phyloP scores from a whole-genome alignment of 2,113 vertebrate genomes.

The Mustela nigripes region DNA sequence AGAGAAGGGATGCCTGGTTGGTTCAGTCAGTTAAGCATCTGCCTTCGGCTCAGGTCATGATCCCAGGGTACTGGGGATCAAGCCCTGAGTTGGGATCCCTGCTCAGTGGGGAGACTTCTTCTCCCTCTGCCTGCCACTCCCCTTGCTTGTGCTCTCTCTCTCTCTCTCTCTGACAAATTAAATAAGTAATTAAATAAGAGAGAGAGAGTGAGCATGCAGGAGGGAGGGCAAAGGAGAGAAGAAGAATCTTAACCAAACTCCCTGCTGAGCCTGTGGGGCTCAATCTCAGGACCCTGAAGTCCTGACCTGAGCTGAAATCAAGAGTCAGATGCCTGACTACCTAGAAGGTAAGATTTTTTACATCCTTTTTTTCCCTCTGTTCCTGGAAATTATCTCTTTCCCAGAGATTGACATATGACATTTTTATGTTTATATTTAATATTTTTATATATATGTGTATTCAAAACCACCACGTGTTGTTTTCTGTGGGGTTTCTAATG shows the following conservation, averaged over 20 bases:
- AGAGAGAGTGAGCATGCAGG: neutral
- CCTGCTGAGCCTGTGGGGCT: neutral
- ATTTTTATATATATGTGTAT: neutral
- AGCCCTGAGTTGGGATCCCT: no score
- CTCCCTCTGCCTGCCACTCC: no score
- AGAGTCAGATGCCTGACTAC: neutral
- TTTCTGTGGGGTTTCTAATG: neutral
- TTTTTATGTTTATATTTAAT: neutral
- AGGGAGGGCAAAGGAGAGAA: neutral
- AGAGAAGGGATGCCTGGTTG: no score
- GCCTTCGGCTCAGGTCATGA: no score
- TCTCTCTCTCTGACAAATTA: no score
- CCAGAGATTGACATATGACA: neutral
- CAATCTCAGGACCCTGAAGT: neutral
- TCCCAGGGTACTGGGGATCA: no score
- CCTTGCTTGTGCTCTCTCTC: no score
- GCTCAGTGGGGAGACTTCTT: no score
- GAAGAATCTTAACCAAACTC: neutral
- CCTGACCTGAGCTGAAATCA: neutral
- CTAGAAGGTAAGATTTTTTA: neutral
- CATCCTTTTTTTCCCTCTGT: neutral
- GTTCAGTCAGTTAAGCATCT: no score
- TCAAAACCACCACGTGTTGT: neutral
- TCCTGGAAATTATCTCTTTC: neutral
- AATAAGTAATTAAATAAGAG: no score